phyloP scores from a whole-genome alignment of 2,797 vertebrate species.

The Lophotriccus pileatus region DNA sequence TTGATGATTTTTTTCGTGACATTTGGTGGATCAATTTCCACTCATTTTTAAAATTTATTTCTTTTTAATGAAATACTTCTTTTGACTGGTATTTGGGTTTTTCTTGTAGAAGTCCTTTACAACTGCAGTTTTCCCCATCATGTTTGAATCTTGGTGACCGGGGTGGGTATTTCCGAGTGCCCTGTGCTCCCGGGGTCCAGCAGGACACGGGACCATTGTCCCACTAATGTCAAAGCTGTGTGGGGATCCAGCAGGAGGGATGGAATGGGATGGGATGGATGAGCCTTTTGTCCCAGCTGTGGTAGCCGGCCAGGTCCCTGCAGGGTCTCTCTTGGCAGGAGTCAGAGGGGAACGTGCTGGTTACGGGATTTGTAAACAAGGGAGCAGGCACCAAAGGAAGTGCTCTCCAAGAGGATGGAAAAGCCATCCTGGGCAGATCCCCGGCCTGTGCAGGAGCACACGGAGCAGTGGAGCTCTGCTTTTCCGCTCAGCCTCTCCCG shows the following conservation, averaged over 20 bases:
- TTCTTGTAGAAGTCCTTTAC: not conserved
- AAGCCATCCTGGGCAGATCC: not conserved
- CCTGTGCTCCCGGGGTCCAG: fast-evolving
- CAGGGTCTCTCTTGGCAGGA: not conserved
- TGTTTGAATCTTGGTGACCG: fast-evolving
- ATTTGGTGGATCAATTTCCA: not conserved
- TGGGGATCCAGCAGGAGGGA: not conserved
- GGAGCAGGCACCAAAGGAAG: not conserved
- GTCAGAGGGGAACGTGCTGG: fast-evolving
- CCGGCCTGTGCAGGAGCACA: not conserved
- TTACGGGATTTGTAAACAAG: not conserved
- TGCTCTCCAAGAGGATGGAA: not conserved
- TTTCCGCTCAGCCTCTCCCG: not conserved
- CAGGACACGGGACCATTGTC: fast-evolving
- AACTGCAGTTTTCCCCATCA: not conserved
- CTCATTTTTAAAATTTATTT: not conserved
- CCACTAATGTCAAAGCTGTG: fast-evolving
- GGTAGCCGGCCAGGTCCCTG: not conserved
- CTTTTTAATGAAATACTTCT: not conserved
- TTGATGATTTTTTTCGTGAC: not conserved
- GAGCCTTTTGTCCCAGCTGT: not conserved
- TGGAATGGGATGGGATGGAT: not conserved
- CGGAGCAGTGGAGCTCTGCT: not conserved
- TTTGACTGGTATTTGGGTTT: not conserved
- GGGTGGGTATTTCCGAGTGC: not conserved